Base-by-base conservation (phyloP, 2,113 vertebrate species). In the Tupaia tana region DNA sequence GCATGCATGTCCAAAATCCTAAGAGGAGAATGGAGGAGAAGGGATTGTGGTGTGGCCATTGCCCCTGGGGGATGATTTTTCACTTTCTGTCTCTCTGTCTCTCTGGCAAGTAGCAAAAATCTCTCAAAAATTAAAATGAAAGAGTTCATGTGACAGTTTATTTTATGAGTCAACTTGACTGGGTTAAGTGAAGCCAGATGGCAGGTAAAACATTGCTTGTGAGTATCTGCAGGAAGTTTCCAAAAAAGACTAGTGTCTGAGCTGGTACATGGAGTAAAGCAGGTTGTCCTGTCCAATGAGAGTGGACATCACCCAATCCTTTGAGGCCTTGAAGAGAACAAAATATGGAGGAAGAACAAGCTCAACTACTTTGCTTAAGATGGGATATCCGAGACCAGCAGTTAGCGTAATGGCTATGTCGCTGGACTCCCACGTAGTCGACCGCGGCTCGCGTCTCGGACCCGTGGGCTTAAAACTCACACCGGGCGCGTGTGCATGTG, bases 221-320 rank as follows among this genome's bases (percentile, higher is more conserved):
- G 9, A 6, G 27, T 25, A 20, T 31, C 7, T 9, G 4, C 63
- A 14, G 15, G 24, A 1, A 20, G 13, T 11, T 80, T 64, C 16
- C 15, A 80, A 29, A 64, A 27, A 11, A 87, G 13, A 52, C 22
- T 70, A 15, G 34, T 19, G 63, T 92, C 70, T 78, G 19, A 56
- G 13, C 7, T 34, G 9, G 22, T 22, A 22, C 19, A 43, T 20
- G 10, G 6, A n/a, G 9, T 16, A 71, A 63, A 54, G 8, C 19
- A 22, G 29, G 29, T 4, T 22, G 14, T 3, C 12, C 52, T 4
- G 61, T 59, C 18, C 64, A 59, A 29, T 80, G 20, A 22, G 25
- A 2, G 3, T n/a, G 25, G 2, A 9, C 0, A n/a, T 59, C 5
- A 16, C 2, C 18, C 9, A 66, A 10, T 84, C 10, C 20, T 2